Evolutionary conservation across 1,140 invertebrate species (phyloP).

Genomic region (Acyrthosiphon pisum): DNA sequence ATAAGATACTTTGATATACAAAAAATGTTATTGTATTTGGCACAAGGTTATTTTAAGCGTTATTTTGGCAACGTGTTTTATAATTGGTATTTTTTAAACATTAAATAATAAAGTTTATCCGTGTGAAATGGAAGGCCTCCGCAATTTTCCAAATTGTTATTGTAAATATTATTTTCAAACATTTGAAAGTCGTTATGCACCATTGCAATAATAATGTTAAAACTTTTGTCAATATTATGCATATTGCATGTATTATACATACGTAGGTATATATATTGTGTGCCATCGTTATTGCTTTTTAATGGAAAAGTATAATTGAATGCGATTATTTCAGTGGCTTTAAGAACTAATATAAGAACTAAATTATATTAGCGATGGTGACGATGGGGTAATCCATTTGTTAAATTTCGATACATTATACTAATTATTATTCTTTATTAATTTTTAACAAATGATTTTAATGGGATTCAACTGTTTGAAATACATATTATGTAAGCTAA

Average conservation of each 20-base stretch:
- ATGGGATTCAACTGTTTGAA: neutral
- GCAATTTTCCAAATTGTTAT: neutral
- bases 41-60: neutral
- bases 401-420: neutral
- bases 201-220: neutral
- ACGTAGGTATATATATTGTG: no score
- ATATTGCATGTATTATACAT: neutral
- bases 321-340: neutral
- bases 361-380: neutral
- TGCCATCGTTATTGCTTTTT: neutral
- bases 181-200: neutral
- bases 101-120: neutral
- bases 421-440: neutral
- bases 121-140: neutral
- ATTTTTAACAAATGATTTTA: neutral
- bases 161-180: neutral
- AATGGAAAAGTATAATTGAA: neutral
- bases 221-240: neutral
- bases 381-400: neutral
- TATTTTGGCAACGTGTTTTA: neutral
- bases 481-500: neutral
- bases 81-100: neutral
- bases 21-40: neutral
- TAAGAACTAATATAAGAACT: no score
- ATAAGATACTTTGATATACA: neutral